Percentiles rank a stretch among this genome's conserved stretches.
Conservation (phyloP, 2,113 vertebrate species). For the Acanthisitta chloris region DNA sequence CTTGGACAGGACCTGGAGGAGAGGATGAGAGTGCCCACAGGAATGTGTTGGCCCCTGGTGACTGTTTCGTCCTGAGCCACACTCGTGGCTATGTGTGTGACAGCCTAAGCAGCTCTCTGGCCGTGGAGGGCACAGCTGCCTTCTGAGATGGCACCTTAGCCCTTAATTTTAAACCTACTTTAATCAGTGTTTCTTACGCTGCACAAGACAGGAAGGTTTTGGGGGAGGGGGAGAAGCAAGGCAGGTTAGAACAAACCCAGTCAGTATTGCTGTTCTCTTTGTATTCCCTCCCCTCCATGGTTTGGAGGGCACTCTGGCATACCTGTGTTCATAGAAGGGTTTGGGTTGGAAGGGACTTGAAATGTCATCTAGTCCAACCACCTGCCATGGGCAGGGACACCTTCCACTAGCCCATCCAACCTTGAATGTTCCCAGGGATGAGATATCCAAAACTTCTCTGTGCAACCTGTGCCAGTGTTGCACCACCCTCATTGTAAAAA, state of each 20-base stretch:
- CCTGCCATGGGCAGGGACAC: neutral
- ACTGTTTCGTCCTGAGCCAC: neutral
- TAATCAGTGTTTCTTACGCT: conserved; percentile 1
- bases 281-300: neutral
- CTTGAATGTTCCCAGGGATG: neutral
- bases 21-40: neutral
- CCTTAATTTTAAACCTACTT: conserved; percentile 8
- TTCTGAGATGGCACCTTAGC: conserved; percentile 32
- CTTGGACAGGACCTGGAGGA: neutral
- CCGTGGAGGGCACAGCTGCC: neutral
- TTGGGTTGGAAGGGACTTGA: neutral
- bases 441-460: neutral
- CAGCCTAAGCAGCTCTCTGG: conserved; percentile 24
- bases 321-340: neutral
- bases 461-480: neutral
- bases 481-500: neutral
- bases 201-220: neutral
- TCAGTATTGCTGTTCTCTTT: neutral
- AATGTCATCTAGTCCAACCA: neutral
- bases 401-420: neutral
- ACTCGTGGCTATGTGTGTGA: neutral
- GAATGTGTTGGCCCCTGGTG: neutral
- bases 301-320: neutral
- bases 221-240: neutral
- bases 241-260: neutral